Evolutionary conservation across 2,113 vertebrate genomes (phyloP).

Genomic region (Crotalus helleri): DNA sequence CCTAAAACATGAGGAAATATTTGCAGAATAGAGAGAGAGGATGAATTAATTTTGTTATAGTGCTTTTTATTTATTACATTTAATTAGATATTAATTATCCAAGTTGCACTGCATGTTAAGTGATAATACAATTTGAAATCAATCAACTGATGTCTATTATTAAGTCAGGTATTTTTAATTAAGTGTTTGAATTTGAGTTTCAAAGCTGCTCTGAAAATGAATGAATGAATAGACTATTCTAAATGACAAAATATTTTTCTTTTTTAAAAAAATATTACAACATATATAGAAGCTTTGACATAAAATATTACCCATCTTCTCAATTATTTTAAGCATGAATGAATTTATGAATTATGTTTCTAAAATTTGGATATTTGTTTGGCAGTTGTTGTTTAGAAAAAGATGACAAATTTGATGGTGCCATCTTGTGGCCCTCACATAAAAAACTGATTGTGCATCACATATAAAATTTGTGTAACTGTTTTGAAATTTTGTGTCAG

Average conservation of each 20-base stretch:
- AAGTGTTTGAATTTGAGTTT: background rate
- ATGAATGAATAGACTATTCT: background rate
- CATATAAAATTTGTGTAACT: background rate
- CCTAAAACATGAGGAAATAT: background rate
- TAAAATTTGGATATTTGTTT: background rate
- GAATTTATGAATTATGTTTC: background rate
- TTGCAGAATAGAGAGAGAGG: background rate
- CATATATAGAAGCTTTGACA: background rate
- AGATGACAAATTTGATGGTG: constrained; percentile 11
- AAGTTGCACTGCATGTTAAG: background rate
- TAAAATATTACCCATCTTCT: background rate
- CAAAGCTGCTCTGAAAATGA: background rate
- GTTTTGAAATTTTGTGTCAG: background rate
- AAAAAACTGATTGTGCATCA: background rate
- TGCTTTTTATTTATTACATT: background rate
- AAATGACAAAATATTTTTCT: background rate
- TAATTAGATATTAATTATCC: background rate
- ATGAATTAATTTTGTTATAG: background rate
- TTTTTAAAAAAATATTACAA: background rate
- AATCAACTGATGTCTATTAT: background rate
- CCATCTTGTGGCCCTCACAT: constrained; percentile 14
- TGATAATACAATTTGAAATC: background rate
- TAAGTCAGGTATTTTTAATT: background rate
- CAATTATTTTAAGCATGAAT: background rate
- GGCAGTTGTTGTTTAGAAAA: background rate